phyloP scores from a whole-genome alignment of 2,888 invertebrate species.

The Lasioglossum morio region DNA sequence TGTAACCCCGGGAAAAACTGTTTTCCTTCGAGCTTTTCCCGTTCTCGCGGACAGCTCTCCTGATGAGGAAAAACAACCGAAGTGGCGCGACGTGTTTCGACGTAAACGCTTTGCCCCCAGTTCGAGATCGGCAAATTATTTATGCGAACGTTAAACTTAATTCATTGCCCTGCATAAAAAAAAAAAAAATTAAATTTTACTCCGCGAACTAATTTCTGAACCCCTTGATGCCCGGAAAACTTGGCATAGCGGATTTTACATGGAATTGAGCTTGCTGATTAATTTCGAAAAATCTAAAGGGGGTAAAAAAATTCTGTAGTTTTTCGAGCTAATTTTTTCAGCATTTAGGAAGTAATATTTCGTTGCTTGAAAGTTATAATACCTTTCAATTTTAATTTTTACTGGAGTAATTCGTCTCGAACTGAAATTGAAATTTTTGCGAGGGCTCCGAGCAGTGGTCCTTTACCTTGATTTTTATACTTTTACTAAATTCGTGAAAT shows the following conservation, averaged over 20 bases:
- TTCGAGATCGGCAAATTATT: neutral
- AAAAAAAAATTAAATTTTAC: neutral
- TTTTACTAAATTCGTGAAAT: too few species aligned
- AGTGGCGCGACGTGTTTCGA: neutral
- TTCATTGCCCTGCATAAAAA: neutral
- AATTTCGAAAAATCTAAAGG: neutral
- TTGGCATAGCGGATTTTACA: neutral
- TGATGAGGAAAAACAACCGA: constrained; percentile 30
- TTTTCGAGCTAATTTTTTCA: neutral
- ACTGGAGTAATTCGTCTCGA: neutral
- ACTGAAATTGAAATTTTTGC: too few species aligned
- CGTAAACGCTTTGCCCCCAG: neutral
- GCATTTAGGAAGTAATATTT: neutral
- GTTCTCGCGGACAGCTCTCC: constrained; percentile 13
- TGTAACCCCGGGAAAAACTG: neutral
- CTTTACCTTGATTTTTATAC: too few species aligned
- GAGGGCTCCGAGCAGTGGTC: too few species aligned
- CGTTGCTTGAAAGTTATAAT: neutral
- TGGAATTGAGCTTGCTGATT: neutral
- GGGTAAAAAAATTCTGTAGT: neutral
- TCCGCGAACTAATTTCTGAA: neutral
- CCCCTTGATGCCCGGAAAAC: neutral
- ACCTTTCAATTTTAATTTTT: too few species aligned
- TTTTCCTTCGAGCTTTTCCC: neutral
- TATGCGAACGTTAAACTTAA: neutral